These are phyloP conservation scores for Drosophila setosimentum DNA, from an alignment of 2,888 invertebrate genomes.

Conservation along the genomic window DNA sequence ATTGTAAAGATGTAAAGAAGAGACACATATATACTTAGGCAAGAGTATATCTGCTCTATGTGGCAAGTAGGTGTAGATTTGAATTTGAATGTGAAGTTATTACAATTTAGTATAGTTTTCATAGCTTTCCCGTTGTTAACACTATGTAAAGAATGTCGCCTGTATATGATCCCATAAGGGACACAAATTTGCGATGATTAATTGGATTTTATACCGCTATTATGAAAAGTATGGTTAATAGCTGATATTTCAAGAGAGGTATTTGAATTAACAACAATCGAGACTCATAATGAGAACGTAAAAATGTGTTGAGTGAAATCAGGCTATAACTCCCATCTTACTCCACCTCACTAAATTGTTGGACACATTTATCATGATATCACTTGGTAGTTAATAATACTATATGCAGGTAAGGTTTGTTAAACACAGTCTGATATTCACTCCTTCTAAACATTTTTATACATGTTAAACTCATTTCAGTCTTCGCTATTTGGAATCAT, in stretches of 20 bases:
- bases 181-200: background rate
- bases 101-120: background rate
- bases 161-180: background rate
- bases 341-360: background rate
- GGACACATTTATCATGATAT: background rate
- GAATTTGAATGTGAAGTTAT: too few species aligned
- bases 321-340: background rate
- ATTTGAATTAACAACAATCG: background rate
- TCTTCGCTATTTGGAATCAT: background rate
- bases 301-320: background rate
- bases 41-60: background rate
- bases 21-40: background rate
- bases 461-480: background rate
- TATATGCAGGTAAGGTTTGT: background rate
- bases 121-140: background rate
- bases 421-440: background rate
- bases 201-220: background rate
- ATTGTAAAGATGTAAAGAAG: background rate
- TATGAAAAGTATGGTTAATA: background rate
- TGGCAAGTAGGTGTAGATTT: background rate
- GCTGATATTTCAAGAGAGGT: background rate
- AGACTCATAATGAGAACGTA: background rate
- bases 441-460: background rate
- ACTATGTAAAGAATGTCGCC: background rate
- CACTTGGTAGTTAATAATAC: too few species aligned